Evolutionary conservation across 1,140 invertebrate genomes (phyloP), one percentile per base, ranked within the genome.

Genomic region (Trachymyrmex septentrionalis): DNA sequence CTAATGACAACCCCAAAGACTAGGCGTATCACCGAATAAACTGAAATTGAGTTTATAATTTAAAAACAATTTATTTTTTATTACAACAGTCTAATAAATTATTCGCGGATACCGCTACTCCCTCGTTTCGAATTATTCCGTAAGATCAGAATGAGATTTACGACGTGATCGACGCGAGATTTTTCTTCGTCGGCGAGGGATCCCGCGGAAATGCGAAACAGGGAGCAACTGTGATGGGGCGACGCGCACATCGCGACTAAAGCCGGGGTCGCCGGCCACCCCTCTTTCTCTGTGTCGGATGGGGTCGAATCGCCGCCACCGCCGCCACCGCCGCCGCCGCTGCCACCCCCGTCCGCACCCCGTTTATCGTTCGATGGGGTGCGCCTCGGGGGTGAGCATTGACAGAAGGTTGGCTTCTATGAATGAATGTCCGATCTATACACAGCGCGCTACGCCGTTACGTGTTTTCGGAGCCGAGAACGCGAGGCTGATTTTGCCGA

Each of bases 391-490:
- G 86, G 66, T 64, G 82, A 73, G 61, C 61, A 88, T 88, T 90
- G 77, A 90, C 88, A 91, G 88, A 88, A 90, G 82, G 78, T 90
- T 80, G 86, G 77, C 82, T 91, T 88, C 84, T 81, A 91, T 91
- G 89, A 91, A 91, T 88, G 89, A 80, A 88, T 84, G 38, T n/a
- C 21, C 38, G 38, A 84, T 84, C 78, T 55, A 81, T 81, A 50
- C 55, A 6, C 2, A 44, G 14, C n/a, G 34, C 12, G n/a, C 27
- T 48, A 48, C 24, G 34, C 19, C 55, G 19, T 82, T 82, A 34
- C 24, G 55, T 50, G 69, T 73, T 73, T 73, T 73, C 24, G 19
- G n/a, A 61, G 19, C 14, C 14, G 19, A 12, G 14, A 63, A 61
- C 55, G 34, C 55, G 27, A 61, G 69, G 19, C 24, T 27, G 9